These are phyloP conservation scores for Brachionus sp. DNA, from an alignment of 1,140 invertebrate genomes.

Conservation along the genomic window DNA sequence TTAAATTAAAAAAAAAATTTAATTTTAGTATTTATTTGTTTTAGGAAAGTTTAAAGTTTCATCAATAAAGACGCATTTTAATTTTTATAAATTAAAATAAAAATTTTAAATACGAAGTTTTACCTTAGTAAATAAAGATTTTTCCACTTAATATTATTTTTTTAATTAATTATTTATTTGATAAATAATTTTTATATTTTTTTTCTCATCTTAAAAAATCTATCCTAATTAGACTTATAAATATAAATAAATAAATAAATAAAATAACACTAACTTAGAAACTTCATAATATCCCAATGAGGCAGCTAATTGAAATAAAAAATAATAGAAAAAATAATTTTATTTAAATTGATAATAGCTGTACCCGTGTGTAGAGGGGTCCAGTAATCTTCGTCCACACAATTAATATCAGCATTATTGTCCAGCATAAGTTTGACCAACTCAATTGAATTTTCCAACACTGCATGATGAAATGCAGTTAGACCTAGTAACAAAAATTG, in stretches of 20 bases:
- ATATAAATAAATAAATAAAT: background rate
- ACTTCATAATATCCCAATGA: slow-evolving; percentile 23
- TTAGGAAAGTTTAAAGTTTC: background rate
- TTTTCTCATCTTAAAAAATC: background rate
- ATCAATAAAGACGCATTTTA: background rate
- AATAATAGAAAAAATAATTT: background rate
- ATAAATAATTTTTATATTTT: background rate
- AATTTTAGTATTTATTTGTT: background rate
- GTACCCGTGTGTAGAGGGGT: slow-evolving; percentile 57
- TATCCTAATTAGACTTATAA: too few species aligned
- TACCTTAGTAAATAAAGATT: background rate
- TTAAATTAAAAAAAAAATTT: background rate
- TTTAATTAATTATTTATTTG: background rate
- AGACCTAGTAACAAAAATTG: background rate
- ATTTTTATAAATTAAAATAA: background rate
- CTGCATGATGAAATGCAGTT: slow-evolving; percentile 43
- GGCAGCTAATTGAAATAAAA: slow-evolving; percentile 10
- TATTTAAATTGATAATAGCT: background rate
- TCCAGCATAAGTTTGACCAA: slow-evolving; percentile 92
- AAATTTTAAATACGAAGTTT: background rate
- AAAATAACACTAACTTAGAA: background rate
- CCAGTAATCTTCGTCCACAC: slow-evolving; percentile 92
- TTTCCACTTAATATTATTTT: background rate
- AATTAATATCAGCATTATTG: slow-evolving; percentile 87
- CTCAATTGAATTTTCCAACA: slow-evolving; percentile 96